Evolutionary conservation across 2,888 invertebrate genomes (phyloP).

Genomic region (Drosophila neotestacea): DNA sequence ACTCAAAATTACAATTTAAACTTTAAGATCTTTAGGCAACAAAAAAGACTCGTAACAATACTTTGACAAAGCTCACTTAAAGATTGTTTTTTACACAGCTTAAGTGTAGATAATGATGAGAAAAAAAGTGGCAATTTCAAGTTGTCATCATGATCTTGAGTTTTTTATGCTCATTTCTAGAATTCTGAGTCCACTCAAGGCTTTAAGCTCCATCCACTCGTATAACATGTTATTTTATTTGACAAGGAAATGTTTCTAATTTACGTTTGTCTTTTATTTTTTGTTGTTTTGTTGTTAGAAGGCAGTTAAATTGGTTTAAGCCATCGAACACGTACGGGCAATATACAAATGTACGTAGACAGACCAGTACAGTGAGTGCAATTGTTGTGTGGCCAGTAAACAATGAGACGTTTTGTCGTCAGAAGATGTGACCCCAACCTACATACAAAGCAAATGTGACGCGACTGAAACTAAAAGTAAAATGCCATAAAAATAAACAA

Average conservation of each 20-base stretch:
- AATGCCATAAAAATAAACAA: slow-evolving; percentile 68
- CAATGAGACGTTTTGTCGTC: slow-evolving; percentile 66
- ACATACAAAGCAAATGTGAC: slow-evolving; percentile 56
- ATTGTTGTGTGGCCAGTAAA: slow-evolving; percentile 59
- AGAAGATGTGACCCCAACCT: slow-evolving; percentile 77
- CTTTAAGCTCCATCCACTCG: neutral
- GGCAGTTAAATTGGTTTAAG: slow-evolving; percentile 43
- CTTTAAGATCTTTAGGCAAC: neutral
- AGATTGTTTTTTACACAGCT: neutral
- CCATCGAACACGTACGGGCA: slow-evolving; percentile 55
- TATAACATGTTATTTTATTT: slow-evolving; percentile 6
- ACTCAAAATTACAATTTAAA: neutral
- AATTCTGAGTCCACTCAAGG: slow-evolving; percentile 9
- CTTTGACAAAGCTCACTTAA: neutral
- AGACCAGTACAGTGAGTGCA: slow-evolving; percentile 50
- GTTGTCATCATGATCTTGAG: slow-evolving; percentile 6
- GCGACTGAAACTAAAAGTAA: slow-evolving; percentile 75
- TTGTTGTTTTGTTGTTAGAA: slow-evolving; percentile 11
- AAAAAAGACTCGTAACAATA: neutral
- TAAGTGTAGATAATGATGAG: neutral
- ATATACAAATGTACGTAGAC: slow-evolving; percentile 13
- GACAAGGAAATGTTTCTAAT: slow-evolving; percentile 53
- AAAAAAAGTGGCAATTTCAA: slow-evolving; percentile 2
- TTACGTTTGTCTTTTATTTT: slow-evolving; percentile 10
- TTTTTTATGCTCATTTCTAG: slow-evolving; percentile 9